Base-by-base conservation (phyloP, 2,888 invertebrate genomes). In the Rhyacophila evoluta region DNA sequence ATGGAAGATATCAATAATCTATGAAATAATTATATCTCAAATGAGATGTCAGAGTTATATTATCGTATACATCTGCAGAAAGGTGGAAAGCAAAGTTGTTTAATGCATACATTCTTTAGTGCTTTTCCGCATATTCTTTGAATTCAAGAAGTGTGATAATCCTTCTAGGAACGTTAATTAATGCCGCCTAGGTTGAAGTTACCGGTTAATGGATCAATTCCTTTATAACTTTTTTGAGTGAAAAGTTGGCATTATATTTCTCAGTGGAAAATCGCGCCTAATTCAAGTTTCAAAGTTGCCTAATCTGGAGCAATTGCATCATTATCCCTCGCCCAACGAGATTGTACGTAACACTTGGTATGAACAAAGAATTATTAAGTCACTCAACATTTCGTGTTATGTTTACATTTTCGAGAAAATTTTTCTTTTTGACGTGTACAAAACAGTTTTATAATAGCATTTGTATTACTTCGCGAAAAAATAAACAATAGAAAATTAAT, bases 241-340 rank as follows among this genome's bases (percentile, higher is more conserved):
- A 75, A 75, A 75, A 75, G 75, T 75, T 75, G 69, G 37, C 28
- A 70, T 75, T 75, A 69, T 75, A 70, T 75, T 75, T 75, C 69
- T 38, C 69, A 3, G 69, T 38, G 75, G 75, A 70, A 75, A 69
- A 75, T 70, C 37, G 37, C 19, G 69, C 36, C 75, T 75, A 75
- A 75, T 75, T 75, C 70, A 37, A 37, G 75, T 75, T 38, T 37
- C 69, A 11, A 75, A 74, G 41, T 74, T 29, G 5, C 11, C 12
- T 19, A 6, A 41, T 41, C 41, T 74, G 33, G 28, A 55, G 11
- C 74, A 41, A 74, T 41, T 74, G 74, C 74, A 55, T 41, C 74
- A 74, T 74, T 74, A 74, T 25, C 74, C 74, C 25, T 55, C 55
- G 55, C 55, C 55, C 25, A 41, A 41, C 8, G 41, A 41, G 55